phyloP scores from a whole-genome alignment of 2,797 vertebrate genomes.

The Danionella dracula region DNA sequence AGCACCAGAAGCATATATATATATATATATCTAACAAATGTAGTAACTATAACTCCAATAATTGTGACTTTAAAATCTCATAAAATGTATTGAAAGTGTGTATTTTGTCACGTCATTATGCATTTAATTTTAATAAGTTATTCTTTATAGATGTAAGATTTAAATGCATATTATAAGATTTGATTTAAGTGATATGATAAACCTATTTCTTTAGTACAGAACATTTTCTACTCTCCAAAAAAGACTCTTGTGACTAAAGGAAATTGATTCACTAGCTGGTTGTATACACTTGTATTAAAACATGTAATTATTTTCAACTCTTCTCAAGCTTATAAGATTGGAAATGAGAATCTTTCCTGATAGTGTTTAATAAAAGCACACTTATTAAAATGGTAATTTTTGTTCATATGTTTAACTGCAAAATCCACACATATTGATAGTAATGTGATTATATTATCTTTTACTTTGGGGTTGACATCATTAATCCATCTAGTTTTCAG shows the following conservation, averaged over 20 bases:
- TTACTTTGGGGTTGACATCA: constrained; percentile 26
- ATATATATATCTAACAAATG: too few relatives aligned
- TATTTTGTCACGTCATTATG: too few relatives aligned
- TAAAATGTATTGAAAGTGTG: too few relatives aligned
- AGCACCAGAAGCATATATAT: too few relatives aligned
- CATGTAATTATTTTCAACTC: background rate
- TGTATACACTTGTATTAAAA: background rate
- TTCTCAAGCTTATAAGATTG: background rate
- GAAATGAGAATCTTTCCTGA: background rate
- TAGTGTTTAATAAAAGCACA: constrained; percentile 22
- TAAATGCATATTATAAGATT: too few relatives aligned
- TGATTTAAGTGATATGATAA: too few relatives aligned
- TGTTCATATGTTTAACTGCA: constrained; percentile 18
- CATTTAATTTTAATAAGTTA: too few relatives aligned
- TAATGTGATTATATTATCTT: constrained; percentile 15
- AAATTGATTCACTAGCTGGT: background rate
- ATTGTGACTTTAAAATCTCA: too few relatives aligned
- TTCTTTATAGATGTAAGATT: too few relatives aligned
- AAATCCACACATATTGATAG: background rate
- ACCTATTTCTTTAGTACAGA: too few relatives aligned
- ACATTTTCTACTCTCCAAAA: too few relatives aligned
- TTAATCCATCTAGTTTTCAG: constrained; percentile 33
- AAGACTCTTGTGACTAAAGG: background rate
- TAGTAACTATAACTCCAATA: too few relatives aligned
- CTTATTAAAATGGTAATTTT: constrained; percentile 15